Evolutionary conservation across 2,888 invertebrate genomes (phyloP), one percentile per base, ranked within the genome.

Genomic region (Rotaria socialis): DNA sequence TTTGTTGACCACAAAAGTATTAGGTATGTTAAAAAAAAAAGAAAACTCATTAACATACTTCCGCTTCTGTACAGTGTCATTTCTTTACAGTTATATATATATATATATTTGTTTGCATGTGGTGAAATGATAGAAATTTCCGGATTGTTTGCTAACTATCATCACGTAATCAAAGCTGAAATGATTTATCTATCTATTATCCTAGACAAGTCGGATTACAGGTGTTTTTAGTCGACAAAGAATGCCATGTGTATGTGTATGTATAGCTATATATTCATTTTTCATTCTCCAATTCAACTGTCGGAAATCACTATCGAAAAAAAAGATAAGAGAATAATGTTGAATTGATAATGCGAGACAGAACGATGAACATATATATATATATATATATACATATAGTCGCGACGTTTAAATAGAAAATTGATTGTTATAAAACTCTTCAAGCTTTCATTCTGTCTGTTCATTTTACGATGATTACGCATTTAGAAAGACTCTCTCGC

Each of bases 151-250:
- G 58, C 7, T 60, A 60, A 11, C 58, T 60, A 60, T 60, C 27
- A 60, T 60, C 58, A 60, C 58, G 58, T 60, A 60, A 60, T 27
- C 58, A 27, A 60, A 60, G 10, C n/a, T 60, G 27, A 8, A 60
- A 60, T 60, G 58, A 60, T 60, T 60, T 60, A 60, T 60, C 58
- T 60, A 60, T 60, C 27, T 60, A 60, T 60, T 60, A 60, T 60
- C 27, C 58, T 27, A 60, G 58, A 60, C 58, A 60, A 60, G 58
- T n/a, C 58, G 58, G 58, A 60, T 60, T 60, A 60, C 58, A 60
- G 58, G 58, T 60, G 58, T 60, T 60, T 35, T n/a, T n/a, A 60
- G 24, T 60, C 58, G 58, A 60, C 58, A 60, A 60, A 60, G 58
- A 60, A 60, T 60, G 58, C 58, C 58, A 60, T 60, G 27, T 60